Conservation (phyloP, 2,888 invertebrate genomes). For the Drosophila paracracens region DNA sequence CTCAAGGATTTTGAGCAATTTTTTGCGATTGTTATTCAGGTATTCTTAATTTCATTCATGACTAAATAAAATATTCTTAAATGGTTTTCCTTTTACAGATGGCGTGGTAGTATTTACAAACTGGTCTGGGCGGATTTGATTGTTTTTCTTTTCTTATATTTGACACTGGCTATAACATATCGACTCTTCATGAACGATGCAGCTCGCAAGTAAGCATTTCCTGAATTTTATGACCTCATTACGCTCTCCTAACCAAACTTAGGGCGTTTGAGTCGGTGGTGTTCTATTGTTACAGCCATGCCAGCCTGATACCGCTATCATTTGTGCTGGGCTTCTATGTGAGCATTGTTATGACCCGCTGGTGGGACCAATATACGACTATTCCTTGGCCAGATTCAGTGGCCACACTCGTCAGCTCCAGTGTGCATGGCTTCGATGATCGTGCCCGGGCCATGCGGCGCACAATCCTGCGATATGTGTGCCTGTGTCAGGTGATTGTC, state of each 20-base stretch:
- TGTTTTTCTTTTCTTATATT: slow-evolving; percentile 91
- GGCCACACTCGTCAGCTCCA: slow-evolving; percentile 92
- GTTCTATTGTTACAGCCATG: slow-evolving; percentile 92
- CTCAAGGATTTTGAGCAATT: slow-evolving; percentile 59
- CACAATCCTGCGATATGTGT: slow-evolving; percentile 92
- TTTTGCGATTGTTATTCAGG: slow-evolving; percentile 60
- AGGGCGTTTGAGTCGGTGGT: slow-evolving; percentile 92
- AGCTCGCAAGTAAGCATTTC: slow-evolving; percentile 46
- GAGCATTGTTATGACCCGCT: slow-evolving; percentile 94
- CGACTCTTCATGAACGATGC: slow-evolving; percentile 40
- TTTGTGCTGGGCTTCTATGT: slow-evolving; percentile 98
- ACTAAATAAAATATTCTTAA: background rate
- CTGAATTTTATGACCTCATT: too few relatives aligned
- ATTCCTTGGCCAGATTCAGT: slow-evolving; percentile 95
- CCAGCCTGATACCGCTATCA: slow-evolving; percentile 93
- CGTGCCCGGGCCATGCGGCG: slow-evolving; percentile 92
- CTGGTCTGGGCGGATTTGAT: slow-evolving; percentile 94
- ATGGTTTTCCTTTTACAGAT: slow-evolving; percentile 87
- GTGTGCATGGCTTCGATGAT: slow-evolving; percentile 93
- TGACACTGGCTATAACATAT: slow-evolving; percentile 83
- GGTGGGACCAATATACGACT: slow-evolving; percentile 93
- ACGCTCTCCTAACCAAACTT: slow-evolving; percentile 69
- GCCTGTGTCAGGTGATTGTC: slow-evolving; percentile 93
- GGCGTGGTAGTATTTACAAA: slow-evolving; percentile 97
- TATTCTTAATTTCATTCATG: background rate